Evolutionary conservation across 2,888 invertebrate species (phyloP).

Genomic region (Quadriops clusia): DNA sequence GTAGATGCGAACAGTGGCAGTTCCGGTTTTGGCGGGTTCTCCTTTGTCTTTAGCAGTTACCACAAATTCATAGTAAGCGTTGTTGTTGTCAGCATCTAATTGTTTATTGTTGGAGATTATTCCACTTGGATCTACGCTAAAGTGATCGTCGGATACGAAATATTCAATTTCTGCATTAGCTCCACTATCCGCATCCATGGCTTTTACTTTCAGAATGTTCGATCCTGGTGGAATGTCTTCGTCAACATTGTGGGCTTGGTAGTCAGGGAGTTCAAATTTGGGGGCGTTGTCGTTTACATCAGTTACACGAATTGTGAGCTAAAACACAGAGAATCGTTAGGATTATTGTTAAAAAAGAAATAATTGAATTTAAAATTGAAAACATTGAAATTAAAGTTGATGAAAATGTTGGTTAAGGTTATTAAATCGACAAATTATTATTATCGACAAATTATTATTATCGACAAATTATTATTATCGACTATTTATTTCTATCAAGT

Average conservation of each 20-base stretch:
- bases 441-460: too few relatives aligned
- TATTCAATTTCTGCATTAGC: constrained; percentile 92
- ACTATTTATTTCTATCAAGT: too few relatives aligned
- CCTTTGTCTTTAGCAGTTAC: constrained; percentile 94
- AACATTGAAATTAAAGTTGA: too few relatives aligned
- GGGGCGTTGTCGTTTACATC: constrained; percentile 98
- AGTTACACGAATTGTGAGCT: constrained; percentile 86
- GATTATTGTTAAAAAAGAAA: too few relatives aligned
- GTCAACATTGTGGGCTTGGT: constrained; percentile 92
- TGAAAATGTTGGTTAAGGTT: too few relatives aligned
- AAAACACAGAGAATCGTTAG: constrained; percentile 34
- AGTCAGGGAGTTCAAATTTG: constrained; percentile 90
- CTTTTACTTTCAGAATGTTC: constrained; percentile 87
- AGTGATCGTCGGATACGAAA: constrained; percentile 84
- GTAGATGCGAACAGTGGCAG: constrained; percentile 87
- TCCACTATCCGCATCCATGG: constrained; percentile 90
- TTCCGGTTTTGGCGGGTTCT: constrained; percentile 82
- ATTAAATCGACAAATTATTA: too few relatives aligned
- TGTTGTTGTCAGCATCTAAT: constrained; percentile 91
- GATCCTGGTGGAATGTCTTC: constrained; percentile 89
- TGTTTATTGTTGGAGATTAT: constrained; percentile 88
- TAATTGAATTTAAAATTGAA: constrained; percentile 3
- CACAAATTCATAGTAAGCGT: constrained; percentile 89
- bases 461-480: too few relatives aligned
- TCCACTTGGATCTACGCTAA: constrained; percentile 85